Evolutionary conservation across 2,888 invertebrate genomes (phyloP).

Genomic region (Meiosimyza decipiens): DNA sequence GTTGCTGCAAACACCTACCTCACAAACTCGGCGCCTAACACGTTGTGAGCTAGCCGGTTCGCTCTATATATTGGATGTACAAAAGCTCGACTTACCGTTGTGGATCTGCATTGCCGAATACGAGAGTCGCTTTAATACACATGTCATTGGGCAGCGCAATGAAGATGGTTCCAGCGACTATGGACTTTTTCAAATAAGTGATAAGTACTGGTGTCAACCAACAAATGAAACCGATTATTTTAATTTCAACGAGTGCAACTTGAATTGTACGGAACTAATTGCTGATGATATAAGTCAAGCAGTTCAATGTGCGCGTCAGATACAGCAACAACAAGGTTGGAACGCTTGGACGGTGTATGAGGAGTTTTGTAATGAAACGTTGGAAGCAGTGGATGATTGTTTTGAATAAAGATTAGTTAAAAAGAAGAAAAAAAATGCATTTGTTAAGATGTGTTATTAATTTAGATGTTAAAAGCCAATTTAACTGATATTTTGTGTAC

Average conservation of each 20-base stretch:
- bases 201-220: constrained; percentile 64
- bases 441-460: no score
- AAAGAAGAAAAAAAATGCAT: no score
- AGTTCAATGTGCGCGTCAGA: constrained; percentile 57
- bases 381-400: constrained; percentile 48
- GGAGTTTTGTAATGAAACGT: constrained; percentile 58
- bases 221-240: constrained; percentile 47
- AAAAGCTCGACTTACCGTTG: constrained; percentile 55
- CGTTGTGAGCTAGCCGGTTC: constrained; percentile 60
- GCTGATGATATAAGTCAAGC: constrained; percentile 59
- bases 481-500: no score
- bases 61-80: constrained; percentile 60
- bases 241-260: constrained; percentile 59
- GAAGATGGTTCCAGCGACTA: constrained; percentile 68
- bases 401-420: constrained; percentile 41
- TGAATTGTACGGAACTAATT: constrained; percentile 59
- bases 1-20: constrained; percentile 22
- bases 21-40: constrained; percentile 50
- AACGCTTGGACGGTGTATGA: constrained; percentile 61
- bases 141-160: constrained; percentile 67
- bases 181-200: constrained; percentile 66
- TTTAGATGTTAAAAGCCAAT: no score
- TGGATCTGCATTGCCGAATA: constrained; percentile 62
- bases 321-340: constrained; percentile 62
- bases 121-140: constrained; percentile 66